Conservation (phyloP, 2,888 invertebrate species). For the Odontocerum albicorne region DNA sequence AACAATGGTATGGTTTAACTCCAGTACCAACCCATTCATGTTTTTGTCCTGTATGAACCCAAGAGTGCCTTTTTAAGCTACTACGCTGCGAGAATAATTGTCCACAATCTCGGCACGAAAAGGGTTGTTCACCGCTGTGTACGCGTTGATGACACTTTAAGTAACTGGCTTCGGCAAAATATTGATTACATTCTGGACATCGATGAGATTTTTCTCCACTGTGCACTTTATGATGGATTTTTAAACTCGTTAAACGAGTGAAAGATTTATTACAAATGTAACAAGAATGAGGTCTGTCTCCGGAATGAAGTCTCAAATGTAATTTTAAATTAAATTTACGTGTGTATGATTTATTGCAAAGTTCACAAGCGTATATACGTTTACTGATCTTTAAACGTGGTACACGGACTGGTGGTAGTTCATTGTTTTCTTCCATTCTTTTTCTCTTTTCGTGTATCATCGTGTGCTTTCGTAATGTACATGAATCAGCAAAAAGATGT, state of each 20-base stretch:
- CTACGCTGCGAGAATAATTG: not conserved
- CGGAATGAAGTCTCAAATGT: not conserved
- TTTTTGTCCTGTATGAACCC: not conserved
- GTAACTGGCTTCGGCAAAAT: not conserved
- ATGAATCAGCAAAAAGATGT: not conserved
- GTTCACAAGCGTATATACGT: not conserved
- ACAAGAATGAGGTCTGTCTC: not conserved
- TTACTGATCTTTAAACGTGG: not conserved
- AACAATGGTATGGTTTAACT: conserved; percentile 1
- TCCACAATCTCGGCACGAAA: not conserved
- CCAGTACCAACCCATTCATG: not conserved
- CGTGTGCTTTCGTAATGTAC: conserved; percentile 1
- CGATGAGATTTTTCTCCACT: not conserved
- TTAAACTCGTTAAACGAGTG: not conserved
- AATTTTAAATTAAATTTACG: not conserved
- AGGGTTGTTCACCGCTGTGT: not conserved
- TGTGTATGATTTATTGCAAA: not conserved
- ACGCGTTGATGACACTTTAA: not conserved
- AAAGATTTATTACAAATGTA: not conserved
- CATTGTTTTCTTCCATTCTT: not conserved
- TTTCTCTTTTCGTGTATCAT: not conserved
- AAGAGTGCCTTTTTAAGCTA: not conserved
- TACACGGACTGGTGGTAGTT: not conserved
- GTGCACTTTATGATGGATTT: not conserved
- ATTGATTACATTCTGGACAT: not conserved